Evolutionary conservation across 2,888 invertebrate genomes (phyloP).

Genomic region (Euplagia quadripunctaria): DNA sequence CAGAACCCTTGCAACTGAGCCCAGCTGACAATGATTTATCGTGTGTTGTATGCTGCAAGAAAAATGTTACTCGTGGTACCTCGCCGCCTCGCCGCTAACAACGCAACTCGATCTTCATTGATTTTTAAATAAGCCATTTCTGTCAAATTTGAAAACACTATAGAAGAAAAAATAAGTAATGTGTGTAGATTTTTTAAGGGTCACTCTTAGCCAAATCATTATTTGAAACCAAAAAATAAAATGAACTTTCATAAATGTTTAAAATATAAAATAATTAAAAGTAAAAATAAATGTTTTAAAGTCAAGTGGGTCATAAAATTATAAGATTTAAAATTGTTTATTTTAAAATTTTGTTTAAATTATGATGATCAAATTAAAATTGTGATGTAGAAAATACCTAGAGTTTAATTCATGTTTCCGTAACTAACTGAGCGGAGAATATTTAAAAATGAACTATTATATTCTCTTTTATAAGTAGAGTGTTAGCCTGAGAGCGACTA

Average conservation of each 20-base stretch:
- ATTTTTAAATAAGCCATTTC: neutral
- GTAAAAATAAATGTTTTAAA: neutral
- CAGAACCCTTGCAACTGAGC: constrained; percentile 63
- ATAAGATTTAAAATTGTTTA: neutral
- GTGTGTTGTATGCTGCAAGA: constrained; percentile 44
- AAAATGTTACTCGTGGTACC: constrained; percentile 35
- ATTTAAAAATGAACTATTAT: neutral
- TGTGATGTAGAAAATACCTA: neutral
- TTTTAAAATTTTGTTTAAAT: neutral
- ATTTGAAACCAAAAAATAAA: too few relatives aligned
- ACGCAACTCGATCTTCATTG: constrained; percentile 11
- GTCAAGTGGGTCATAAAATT: neutral
- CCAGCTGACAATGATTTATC: constrained; percentile 66
- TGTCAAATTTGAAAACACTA: neutral
- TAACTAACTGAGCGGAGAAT: neutral
- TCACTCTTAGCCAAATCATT: too few relatives aligned
- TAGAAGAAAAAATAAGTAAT: neutral
- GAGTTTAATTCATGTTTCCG: neutral
- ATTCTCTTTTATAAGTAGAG: neutral
- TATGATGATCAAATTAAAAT: neutral
- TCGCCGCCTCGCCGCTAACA: constrained; percentile 1
- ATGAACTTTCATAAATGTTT: too few relatives aligned
- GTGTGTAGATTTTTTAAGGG: neutral
- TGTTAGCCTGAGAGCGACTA: neutral
- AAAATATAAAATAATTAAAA: too few relatives aligned